Evolutionary conservation across 2,113 vertebrate genomes (phyloP), one percentile per base, ranked within the genome.

Genomic region (Pygoscelis antarcticus): DNA sequence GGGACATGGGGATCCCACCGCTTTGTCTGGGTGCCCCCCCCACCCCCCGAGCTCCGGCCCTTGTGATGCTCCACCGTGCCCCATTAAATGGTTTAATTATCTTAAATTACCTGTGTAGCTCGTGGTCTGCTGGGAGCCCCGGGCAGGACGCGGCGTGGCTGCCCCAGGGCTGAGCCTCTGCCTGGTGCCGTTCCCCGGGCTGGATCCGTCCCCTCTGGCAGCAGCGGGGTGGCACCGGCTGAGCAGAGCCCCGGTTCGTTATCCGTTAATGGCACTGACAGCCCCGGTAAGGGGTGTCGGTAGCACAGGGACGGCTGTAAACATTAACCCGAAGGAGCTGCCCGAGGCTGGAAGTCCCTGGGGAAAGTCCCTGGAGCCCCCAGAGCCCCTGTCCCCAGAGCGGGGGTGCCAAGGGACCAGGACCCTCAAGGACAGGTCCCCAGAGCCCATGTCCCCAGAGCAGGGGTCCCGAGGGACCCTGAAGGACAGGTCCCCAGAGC

Each of bases 1-100:
- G 57, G 84, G 75, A n/a, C 4, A 0, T 0, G 10, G 68, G 46
- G 74, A 60, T 20, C 5, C 47, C 5, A 0, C 0, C 23, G 40
- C 2, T n/a, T 61, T 11, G 8, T 34, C 47, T 5, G 29, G 15
- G 26, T 47, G 71, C n/a, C n/a, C n/a, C n/a, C n/a, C n/a, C n/a
- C n/a, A n/a, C n/a, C 27, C 22, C 32, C 27, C 13, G 36, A 18
- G 52, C 38, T 12, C 58, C 4, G 3, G 25, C 15, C 22, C 88
- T n/a, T 29, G 26, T 12, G 71, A 25, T 22, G 36, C 30, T 70
- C 79, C 20, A 2, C 14, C 0, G 9, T 22, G 49, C 18, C 36
- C 9, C 49, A 96, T 90, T 92, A 95, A 94, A 90, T 20, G n/a
- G 13, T 66, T 85, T 72, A 22, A 83, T 90, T 84, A 44, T 34